A percentile compares a stretch with the other conserved stretches of the same genome.
Conservation (phyloP, 2,888 invertebrate genomes). For the Actias luna region DNA sequence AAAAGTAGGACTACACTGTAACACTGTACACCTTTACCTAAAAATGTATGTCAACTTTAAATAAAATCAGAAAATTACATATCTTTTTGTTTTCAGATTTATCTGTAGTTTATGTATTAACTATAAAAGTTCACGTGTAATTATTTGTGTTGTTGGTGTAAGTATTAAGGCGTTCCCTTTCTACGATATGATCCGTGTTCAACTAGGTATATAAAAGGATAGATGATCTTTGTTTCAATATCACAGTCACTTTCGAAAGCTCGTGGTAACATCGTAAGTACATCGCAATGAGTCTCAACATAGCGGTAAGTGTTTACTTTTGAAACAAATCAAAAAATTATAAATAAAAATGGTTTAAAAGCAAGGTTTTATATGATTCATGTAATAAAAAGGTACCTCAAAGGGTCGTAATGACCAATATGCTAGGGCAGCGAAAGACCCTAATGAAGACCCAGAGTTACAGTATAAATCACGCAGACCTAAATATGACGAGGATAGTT, state of each 20-base stretch:
- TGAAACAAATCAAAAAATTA: not conserved
- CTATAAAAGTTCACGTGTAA: constrained; percentile 1
- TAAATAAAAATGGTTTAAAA: not conserved
- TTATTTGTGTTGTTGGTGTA: not conserved
- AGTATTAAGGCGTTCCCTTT: constrained; percentile 57
- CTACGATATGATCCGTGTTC: constrained; percentile 61
- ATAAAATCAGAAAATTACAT: not conserved
- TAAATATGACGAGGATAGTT: too few species aligned
- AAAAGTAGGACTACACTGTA: too few species aligned
- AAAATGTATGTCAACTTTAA: not conserved
- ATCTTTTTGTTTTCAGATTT: not conserved
- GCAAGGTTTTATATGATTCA: too few species aligned
- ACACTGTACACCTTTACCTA: too few species aligned
- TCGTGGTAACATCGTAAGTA: constrained; percentile 31
- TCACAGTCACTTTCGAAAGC: constrained; percentile 42
- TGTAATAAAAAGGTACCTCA: too few species aligned
- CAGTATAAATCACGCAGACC: too few species aligned
- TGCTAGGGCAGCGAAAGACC: too few species aligned
- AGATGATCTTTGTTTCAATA: constrained; percentile 32
- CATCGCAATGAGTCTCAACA: constrained; percentile 51
- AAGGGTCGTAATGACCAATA: too few species aligned
- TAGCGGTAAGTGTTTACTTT: constrained; percentile 50
- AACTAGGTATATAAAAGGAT: constrained; percentile 66
- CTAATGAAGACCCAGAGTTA: too few species aligned
- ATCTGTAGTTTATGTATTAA: not conserved